Conservation (phyloP, 2,113 vertebrate genomes). For the Megalops atlanticus region DNA sequence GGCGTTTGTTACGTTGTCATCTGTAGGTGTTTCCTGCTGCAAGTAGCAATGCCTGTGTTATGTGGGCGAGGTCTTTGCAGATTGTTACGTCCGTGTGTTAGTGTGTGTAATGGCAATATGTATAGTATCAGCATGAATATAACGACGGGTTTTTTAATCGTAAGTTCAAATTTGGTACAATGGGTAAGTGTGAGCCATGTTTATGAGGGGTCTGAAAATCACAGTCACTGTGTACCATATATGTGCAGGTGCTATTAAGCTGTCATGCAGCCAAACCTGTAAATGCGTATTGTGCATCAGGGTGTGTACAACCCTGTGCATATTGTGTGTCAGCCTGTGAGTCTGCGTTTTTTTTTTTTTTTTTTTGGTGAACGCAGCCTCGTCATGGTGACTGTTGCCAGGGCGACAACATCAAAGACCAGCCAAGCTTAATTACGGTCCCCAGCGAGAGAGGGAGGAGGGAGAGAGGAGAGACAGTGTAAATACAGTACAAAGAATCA, state of each 20-base stretch:
- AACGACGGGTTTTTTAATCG: not conserved
- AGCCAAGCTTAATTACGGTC: constrained; percentile 80
- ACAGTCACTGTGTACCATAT: not conserved
- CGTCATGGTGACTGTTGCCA: constrained; percentile 82
- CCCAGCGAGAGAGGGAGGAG: constrained; percentile 62
- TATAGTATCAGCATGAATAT: no score
- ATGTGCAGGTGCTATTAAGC: not conserved
- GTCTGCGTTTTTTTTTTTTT: constrained; percentile 44
- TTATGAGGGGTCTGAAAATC: constrained; percentile 30
- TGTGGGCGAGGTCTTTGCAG: not conserved
- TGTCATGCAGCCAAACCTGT: not conserved
- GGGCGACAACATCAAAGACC: constrained; percentile 81
- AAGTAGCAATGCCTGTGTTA: not conserved
- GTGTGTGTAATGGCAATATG: not conserved
- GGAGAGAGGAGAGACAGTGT: constrained; percentile 22
- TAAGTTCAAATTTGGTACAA: constrained; percentile 11
- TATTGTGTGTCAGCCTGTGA: constrained; percentile 34
- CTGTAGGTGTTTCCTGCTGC: not conserved
- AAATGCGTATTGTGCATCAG: not conserved
- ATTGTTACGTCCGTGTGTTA: no score
- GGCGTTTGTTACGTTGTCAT: not conserved
- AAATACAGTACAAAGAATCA: constrained; percentile 28
- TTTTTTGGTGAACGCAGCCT: constrained; percentile 64
- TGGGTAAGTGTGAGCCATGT: not conserved
- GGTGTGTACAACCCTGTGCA: constrained; percentile 37